A percentile compares a stretch with the other conserved stretches of the same genome.
Conservation (phyloP, 2,888 invertebrate species). For the Harpalus rubripes region DNA sequence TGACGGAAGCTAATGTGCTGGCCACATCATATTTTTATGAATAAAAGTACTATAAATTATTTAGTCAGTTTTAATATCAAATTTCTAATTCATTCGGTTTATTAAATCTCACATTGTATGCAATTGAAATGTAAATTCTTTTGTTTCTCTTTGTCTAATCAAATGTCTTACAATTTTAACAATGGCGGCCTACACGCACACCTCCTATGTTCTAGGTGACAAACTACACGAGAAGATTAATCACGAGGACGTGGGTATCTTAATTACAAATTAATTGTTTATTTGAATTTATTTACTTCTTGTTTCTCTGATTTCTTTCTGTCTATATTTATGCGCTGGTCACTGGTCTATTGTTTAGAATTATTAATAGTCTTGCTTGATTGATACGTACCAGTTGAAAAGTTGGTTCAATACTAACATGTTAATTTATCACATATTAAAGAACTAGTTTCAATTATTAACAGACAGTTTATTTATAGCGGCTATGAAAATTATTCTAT, state of each 20-base stretch:
- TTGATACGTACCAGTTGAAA: slow-evolving; percentile 36
- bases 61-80: background rate
- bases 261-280: slow-evolving; percentile 66
- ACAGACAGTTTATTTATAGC: too few species aligned
- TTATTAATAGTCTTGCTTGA: slow-evolving; percentile 55
- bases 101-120: background rate
- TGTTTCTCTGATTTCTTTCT: slow-evolving; percentile 44
- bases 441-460: slow-evolving; percentile 5
- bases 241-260: slow-evolving; percentile 58
- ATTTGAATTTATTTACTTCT: slow-evolving; percentile 62
- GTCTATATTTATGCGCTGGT: slow-evolving; percentile 22
- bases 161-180: slow-evolving; percentile 21
- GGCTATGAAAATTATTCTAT: too few species aligned
- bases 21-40: too few species aligned
- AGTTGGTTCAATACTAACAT: slow-evolving; percentile 7
- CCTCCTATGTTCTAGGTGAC: slow-evolving; percentile 19
- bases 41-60: too few species aligned
- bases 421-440: slow-evolving; percentile 34
- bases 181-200: slow-evolving; percentile 26
- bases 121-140: slow-evolving; percentile 29
- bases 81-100: background rate
- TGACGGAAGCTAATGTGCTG: too few species aligned
- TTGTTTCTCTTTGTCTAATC: slow-evolving; percentile 13
- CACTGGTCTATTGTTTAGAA: slow-evolving; percentile 49
- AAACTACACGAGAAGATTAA: slow-evolving; percentile 59